Evolutionary conservation across 1,140 invertebrate genomes (phyloP).

Genomic region (Aradophagus sp.): DNA sequence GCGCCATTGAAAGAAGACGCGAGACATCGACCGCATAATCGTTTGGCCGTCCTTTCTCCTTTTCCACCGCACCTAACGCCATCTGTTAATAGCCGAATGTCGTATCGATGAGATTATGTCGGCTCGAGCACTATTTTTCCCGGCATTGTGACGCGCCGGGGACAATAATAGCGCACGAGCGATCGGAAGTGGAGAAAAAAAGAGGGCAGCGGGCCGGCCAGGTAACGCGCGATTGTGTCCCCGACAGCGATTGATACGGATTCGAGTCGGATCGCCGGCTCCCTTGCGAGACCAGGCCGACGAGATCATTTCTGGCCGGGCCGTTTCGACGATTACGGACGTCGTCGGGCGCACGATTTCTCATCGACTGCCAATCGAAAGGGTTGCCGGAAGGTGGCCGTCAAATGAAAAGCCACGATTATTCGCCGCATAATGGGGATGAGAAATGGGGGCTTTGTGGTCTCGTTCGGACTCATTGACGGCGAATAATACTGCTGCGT

Average conservation of each 20-base stretch:
- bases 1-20: conserved; percentile 52
- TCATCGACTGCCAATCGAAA: conserved; percentile 47
- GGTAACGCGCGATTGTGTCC: conserved; percentile 62
- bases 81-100: conserved; percentile 40
- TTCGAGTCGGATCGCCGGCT: conserved; percentile 42
- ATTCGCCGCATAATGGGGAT: conserved; percentile 39
- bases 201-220: conserved; percentile 44
- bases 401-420: conserved; percentile 38
- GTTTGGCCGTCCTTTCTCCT: conserved; percentile 3
- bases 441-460: conserved; percentile 55
- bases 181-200: conserved; percentile 35
- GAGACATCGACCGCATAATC: conserved; percentile 49
- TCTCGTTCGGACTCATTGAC: conserved; percentile 33
- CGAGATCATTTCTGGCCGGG: too few relatives aligned
- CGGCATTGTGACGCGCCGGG: conserved; percentile 39
- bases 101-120: conserved; percentile 37
- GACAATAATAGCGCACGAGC: conserved; percentile 49
- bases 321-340: conserved; percentile 53
- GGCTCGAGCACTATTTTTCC: conserved; percentile 18
- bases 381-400: conserved; percentile 34
- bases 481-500: conserved; percentile 37
- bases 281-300: conserved; percentile 15
- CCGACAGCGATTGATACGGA: conserved; percentile 64
- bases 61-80: conserved; percentile 22
- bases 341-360: conserved; percentile 50